Evolutionary conservation across 2,888 invertebrate genomes (phyloP).

Genomic region (Caenorhabditis uteleia): DNA sequence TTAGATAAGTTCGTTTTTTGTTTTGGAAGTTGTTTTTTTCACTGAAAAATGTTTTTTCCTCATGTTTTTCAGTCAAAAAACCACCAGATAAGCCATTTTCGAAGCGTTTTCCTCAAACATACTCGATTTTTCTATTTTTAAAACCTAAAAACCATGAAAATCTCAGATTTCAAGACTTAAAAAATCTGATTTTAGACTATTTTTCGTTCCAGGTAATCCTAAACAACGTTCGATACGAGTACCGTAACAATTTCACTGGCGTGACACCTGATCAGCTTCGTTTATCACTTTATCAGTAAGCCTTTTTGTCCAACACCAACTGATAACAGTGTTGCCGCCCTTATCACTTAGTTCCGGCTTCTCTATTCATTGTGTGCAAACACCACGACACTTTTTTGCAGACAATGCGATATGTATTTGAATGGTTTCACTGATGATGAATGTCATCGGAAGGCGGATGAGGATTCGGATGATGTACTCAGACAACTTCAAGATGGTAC

Average conservation of each 20-base stretch:
- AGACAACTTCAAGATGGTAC: constrained; percentile 18
- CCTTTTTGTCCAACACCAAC: neutral
- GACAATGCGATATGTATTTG: constrained; percentile 32
- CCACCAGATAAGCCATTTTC: too few species aligned
- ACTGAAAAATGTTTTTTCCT: too few species aligned
- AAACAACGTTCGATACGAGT: constrained; percentile 41
- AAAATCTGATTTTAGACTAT: neutral
- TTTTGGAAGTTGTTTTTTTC: too few species aligned
- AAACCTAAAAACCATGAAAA: neutral
- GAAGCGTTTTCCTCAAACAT: too few species aligned
- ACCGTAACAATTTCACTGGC: constrained; percentile 34
- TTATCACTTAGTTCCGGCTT: constrained; percentile 20
- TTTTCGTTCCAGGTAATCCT: constrained; percentile 41
- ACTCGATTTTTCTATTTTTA: neutral
- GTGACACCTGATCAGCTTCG: constrained; percentile 30
- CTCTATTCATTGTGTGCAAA: too few species aligned
- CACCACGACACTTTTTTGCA: too few species aligned
- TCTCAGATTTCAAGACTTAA: neutral
- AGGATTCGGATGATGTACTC: constrained; percentile 16
- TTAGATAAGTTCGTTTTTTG: too few species aligned
- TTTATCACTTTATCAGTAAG: constrained; percentile 23
- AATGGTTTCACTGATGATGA: constrained; percentile 33
- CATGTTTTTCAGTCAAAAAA: too few species aligned
- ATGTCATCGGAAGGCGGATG: constrained; percentile 19
- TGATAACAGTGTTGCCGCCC: constrained; percentile 4